phyloP scores from a whole-genome alignment of 1,140 invertebrate genomes.

The Leptinotarsa undecemlineata region DNA sequence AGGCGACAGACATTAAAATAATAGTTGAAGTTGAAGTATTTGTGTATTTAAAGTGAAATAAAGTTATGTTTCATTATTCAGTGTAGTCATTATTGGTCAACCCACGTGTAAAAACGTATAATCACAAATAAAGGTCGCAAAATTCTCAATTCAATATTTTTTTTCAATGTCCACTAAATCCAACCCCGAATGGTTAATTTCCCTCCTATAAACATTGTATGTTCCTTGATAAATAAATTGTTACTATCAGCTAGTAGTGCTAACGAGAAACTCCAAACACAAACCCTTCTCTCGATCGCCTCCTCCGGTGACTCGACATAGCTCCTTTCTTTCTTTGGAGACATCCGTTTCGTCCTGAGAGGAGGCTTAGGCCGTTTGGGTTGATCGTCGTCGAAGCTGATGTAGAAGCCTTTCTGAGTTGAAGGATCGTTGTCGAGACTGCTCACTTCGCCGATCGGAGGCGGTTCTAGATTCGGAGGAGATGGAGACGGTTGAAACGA shows the following conservation, averaged over 20 bases:
- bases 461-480: slow-evolving; percentile 54
- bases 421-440: slow-evolving; percentile 58
- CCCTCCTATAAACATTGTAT: too few species aligned
- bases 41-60: too few species aligned
- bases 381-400: slow-evolving; percentile 85
- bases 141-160: background rate
- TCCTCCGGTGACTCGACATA: slow-evolving; percentile 45
- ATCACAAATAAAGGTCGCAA: background rate
- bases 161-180: too few species aligned
- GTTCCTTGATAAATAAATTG: too few species aligned
- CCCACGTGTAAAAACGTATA: background rate
- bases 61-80: too few species aligned
- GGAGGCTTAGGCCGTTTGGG: slow-evolving; percentile 89
- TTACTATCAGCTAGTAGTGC: background rate
- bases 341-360: slow-evolving; percentile 73
- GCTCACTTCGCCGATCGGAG: slow-evolving; percentile 48
- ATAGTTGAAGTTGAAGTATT: too few species aligned
- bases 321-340: slow-evolving; percentile 73
- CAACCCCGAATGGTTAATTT: too few species aligned
- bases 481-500: slow-evolving; percentile 68
- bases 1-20: too few species aligned
- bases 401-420: slow-evolving; percentile 92
- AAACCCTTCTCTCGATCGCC: slow-evolving; percentile 48
- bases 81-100: too few species aligned
- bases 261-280: background rate